Evolutionary conservation across 2,113 vertebrate genomes (phyloP).

Genomic region (Hippocampus comes): DNA sequence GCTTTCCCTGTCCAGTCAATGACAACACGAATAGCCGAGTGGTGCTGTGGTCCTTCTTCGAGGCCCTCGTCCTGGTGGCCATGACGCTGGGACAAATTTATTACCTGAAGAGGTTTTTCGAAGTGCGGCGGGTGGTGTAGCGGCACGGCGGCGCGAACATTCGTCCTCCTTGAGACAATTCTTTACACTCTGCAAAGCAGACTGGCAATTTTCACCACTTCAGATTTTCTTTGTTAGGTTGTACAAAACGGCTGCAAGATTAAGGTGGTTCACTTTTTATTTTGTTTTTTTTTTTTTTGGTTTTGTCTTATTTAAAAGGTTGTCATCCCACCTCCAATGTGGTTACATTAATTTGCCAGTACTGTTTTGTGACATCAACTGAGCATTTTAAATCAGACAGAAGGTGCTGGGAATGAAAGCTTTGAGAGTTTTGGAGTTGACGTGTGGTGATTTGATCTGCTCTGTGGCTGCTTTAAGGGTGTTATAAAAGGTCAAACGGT

Average conservation of each 20-base stretch:
- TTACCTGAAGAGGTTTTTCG: slow-evolving; percentile 99
- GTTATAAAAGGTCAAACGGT: background rate
- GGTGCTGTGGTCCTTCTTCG: slow-evolving; percentile 99
- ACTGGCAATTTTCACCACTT: slow-evolving; percentile 50
- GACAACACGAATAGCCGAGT: slow-evolving; percentile 99
- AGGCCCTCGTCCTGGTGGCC: slow-evolving; percentile 97
- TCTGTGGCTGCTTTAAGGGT: too few relatives aligned
- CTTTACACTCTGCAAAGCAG: slow-evolving; percentile 57
- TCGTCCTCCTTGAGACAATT: slow-evolving; percentile 66
- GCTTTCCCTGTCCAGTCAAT: slow-evolving; percentile 78
- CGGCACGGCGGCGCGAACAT: slow-evolving; percentile 24
- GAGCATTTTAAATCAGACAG: background rate
- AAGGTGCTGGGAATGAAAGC: background rate
- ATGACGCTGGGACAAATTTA: slow-evolving; percentile 99
- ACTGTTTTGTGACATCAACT: slow-evolving; percentile 1
- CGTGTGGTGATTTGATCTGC: background rate
- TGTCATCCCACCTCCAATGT: background rate
- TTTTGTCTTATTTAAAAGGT: background rate
- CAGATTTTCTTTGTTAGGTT: slow-evolving; percentile 26
- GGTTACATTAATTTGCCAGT: slow-evolving; percentile 9
- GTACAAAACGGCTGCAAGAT: slow-evolving; percentile 29
- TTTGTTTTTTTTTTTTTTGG: slow-evolving; percentile 20
- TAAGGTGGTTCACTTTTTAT: slow-evolving; percentile 18
- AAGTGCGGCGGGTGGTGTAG: slow-evolving; percentile 98
- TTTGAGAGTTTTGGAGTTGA: background rate